Conservation (phyloP, 1,140 invertebrate species). For the Eufriesea mexicana region DNA sequence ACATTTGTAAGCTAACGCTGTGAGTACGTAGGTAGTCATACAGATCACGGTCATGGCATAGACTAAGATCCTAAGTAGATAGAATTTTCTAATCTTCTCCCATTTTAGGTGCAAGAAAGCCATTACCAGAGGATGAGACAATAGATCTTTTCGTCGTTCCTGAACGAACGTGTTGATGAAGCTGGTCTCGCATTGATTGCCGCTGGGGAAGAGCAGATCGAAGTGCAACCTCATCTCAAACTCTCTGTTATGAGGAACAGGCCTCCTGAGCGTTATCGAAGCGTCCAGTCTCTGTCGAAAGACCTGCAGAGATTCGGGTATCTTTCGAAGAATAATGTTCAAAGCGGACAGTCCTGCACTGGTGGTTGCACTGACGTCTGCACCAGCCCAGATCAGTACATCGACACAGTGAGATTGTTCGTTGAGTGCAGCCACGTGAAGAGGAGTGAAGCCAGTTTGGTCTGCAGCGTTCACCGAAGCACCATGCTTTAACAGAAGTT, state of each 20-base stretch:
- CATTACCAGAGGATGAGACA: slow-evolving; percentile 85
- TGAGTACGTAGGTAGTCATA: slow-evolving; percentile 84
- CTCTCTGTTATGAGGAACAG: slow-evolving; percentile 83
- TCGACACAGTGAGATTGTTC: slow-evolving; percentile 85
- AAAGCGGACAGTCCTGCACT: slow-evolving; percentile 84
- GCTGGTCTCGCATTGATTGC: slow-evolving; percentile 84
- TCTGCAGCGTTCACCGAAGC: slow-evolving; percentile 84
- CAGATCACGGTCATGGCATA: slow-evolving; percentile 85
- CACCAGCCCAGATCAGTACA: slow-evolving; percentile 85
- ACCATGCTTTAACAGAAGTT: slow-evolving; percentile 83
- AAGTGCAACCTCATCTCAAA: slow-evolving; percentile 85
- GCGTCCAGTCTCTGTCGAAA: slow-evolving; percentile 84
- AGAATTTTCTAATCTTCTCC: slow-evolving; percentile 86
- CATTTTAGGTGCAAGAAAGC: slow-evolving; percentile 86
- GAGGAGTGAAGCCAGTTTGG: slow-evolving; percentile 86
- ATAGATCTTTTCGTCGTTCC: slow-evolving; percentile 84
- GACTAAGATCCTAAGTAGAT: slow-evolving; percentile 84
- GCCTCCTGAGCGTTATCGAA: slow-evolving; percentile 83
- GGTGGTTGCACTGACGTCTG: slow-evolving; percentile 85
- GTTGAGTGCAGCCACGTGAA: slow-evolving; percentile 87
- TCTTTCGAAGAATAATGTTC: slow-evolving; percentile 85
- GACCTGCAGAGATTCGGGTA: slow-evolving; percentile 84
- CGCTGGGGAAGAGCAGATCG: slow-evolving; percentile 83
- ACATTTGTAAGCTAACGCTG: slow-evolving; percentile 81
- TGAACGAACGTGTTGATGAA: slow-evolving; percentile 85